Evolutionary conservation across 1,140 invertebrate genomes (phyloP).

Genomic region (Chironomus striatipennis): DNA sequence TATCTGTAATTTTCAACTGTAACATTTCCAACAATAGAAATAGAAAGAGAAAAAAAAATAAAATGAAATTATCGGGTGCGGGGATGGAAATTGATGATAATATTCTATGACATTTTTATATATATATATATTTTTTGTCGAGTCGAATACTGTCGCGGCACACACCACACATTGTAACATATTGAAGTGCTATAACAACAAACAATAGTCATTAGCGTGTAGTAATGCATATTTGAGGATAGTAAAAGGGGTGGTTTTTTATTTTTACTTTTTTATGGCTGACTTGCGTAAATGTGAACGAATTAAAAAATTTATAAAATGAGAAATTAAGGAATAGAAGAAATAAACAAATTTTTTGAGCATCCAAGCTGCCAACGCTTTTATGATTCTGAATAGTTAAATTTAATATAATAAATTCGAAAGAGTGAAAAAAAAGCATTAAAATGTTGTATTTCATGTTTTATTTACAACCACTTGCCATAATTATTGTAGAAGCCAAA

Average conservation of each 20-base stretch:
- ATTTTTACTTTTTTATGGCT: background rate
- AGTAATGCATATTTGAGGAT: background rate
- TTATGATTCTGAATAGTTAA: too few relatives aligned
- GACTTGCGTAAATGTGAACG: background rate
- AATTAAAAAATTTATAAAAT: too few relatives aligned
- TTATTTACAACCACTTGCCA: too few relatives aligned
- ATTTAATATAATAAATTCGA: too few relatives aligned
- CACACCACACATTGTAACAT: background rate
- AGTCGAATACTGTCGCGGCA: background rate
- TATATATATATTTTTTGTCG: background rate
- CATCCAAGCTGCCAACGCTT: too few relatives aligned
- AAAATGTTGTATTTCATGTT: too few relatives aligned
- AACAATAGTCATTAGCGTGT: conserved; percentile 19
- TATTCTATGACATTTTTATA: background rate
- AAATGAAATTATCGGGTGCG: background rate
- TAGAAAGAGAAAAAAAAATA: background rate
- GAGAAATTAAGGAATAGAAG: too few relatives aligned
- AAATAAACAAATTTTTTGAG: too few relatives aligned
- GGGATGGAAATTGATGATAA: conserved; percentile 13
- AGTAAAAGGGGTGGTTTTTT: conserved; percentile 18
- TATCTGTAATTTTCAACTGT: background rate
- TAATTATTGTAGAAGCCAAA: too few relatives aligned
- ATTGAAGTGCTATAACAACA: conserved; percentile 17
- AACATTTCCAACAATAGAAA: background rate
- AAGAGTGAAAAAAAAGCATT: too few relatives aligned